Evolutionary conservation across 2,888 invertebrate genomes (phyloP).

Genomic region (Eupeodes latifasciatus): DNA sequence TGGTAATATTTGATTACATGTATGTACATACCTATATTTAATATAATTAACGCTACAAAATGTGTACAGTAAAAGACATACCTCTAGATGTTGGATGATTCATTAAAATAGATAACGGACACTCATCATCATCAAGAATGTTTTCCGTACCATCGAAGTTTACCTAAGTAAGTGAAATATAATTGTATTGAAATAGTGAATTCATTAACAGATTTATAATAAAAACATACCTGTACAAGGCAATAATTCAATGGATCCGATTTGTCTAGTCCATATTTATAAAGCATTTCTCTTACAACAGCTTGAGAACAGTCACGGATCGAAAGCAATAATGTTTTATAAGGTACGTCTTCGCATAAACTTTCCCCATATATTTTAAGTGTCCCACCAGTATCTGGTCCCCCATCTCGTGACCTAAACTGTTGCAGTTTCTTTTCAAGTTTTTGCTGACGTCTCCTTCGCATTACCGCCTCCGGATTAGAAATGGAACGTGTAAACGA

Average conservation of each 20-base stretch:
- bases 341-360: conserved; percentile 97
- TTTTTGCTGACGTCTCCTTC: conserved; percentile 97
- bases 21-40: too few relatives aligned
- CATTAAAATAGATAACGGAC: conserved; percentile 97
- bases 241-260: conserved; percentile 96
- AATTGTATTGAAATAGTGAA: not conserved
- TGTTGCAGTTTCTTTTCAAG: conserved; percentile 98
- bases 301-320: conserved; percentile 96
- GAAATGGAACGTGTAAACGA: conserved; percentile 99
- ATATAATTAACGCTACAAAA: too few relatives aligned
- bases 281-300: conserved; percentile 97
- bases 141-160: conserved; percentile 92
- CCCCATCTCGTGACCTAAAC: conserved; percentile 97
- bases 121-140: conserved; percentile 98
- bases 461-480: conserved; percentile 99
- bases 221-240: conserved; percentile 92
- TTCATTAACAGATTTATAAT: conserved; percentile 9
- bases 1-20: too few relatives aligned
- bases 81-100: conserved; percentile 94
- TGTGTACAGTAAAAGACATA: conserved; percentile 81
- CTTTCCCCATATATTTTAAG: conserved; percentile 98
- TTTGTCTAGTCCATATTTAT: conserved; percentile 97
- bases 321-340: conserved; percentile 97
- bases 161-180: conserved; percentile 83
- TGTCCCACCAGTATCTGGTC: conserved; percentile 96